A percentile compares a stretch with the other conserved stretches of the same genome.
Evolutionary conservation across 2,888 invertebrate species (phyloP).

Genomic region (Dorcus parallelipipedus): DNA sequence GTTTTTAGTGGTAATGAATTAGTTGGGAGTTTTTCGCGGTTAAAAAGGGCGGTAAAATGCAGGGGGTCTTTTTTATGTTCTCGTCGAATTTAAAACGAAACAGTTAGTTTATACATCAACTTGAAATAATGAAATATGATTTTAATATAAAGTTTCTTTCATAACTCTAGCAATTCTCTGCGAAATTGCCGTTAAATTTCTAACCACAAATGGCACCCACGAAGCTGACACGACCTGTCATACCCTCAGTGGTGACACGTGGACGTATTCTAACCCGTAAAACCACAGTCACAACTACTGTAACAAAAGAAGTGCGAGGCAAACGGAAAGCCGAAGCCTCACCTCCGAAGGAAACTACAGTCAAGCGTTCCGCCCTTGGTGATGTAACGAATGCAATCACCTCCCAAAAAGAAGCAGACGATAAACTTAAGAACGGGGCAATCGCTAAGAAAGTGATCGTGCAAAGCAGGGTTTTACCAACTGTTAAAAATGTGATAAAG

Average conservation of each 20-base stretch:
- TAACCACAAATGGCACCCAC: slow-evolving; percentile 60
- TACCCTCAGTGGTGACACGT: slow-evolving; percentile 50
- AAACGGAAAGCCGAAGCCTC: slow-evolving; percentile 82
- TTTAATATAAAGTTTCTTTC: too few relatives aligned
- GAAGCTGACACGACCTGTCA: slow-evolving; percentile 54
- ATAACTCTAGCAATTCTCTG: background rate
- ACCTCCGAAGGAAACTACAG: slow-evolving; percentile 68
- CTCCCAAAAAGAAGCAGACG: slow-evolving; percentile 27
- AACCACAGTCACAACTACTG: slow-evolving; percentile 19
- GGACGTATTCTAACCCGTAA: slow-evolving; percentile 53
- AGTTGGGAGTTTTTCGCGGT: too few relatives aligned
- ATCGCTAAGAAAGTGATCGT: slow-evolving; percentile 53
- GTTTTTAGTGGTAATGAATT: too few relatives aligned
- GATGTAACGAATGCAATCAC: slow-evolving; percentile 75
- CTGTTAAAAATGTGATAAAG: slow-evolving; percentile 43
- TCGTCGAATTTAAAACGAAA: background rate
- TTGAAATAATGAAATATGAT: too few relatives aligned
- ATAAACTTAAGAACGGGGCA: slow-evolving; percentile 26
- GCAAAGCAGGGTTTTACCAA: slow-evolving; percentile 38
- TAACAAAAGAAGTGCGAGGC: slow-evolving; percentile 50
- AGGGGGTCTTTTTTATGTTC: background rate
- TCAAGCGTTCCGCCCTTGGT: slow-evolving; percentile 80
- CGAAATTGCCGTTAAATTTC: background rate
- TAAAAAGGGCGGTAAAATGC: background rate
- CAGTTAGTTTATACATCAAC: too few relatives aligned